phyloP scores from a whole-genome alignment of 1,140 invertebrate genomes.

The Pseudomyrmex cubaensis region DNA sequence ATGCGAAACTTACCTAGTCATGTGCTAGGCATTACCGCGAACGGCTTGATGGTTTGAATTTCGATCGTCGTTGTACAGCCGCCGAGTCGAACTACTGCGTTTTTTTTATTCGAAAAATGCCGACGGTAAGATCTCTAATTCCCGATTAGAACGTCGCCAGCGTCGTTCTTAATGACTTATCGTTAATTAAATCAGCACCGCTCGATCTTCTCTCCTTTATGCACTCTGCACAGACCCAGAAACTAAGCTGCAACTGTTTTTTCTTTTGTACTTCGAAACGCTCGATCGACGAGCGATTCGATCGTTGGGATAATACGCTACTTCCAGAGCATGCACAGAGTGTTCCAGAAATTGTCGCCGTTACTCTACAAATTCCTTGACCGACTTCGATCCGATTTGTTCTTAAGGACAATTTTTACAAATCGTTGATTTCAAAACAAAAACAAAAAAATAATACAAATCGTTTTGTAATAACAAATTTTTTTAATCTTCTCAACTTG shows the following conservation, averaged over 20 bases:
- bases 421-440: neutral
- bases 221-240: slow-evolving; percentile 9
- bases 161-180: slow-evolving; percentile 70
- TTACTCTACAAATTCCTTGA: slow-evolving; percentile 12
- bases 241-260: slow-evolving; percentile 23
- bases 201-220: slow-evolving; percentile 52
- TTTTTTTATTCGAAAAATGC: slow-evolving; percentile 58
- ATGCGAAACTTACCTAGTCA: slow-evolving; percentile 55
- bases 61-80: slow-evolving; percentile 39
- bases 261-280: neutral
- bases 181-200: slow-evolving; percentile 71
- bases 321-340: neutral
- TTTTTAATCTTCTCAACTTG: neutral
- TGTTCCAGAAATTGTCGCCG: neutral
- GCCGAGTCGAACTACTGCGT: slow-evolving; percentile 30
- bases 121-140: slow-evolving; percentile 42
- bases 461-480: neutral
- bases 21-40: slow-evolving; percentile 35
- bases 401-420: neutral
- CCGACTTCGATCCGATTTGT: neutral
- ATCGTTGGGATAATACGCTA: slow-evolving; percentile 7
- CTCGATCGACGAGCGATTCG: neutral
- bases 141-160: slow-evolving; percentile 61
- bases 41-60: slow-evolving; percentile 39
- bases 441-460: neutral